Evolutionary conservation across 2,888 invertebrate genomes (phyloP), one percentile per base, ranked within the genome.

Genomic region (Pomacea canaliculata): DNA sequence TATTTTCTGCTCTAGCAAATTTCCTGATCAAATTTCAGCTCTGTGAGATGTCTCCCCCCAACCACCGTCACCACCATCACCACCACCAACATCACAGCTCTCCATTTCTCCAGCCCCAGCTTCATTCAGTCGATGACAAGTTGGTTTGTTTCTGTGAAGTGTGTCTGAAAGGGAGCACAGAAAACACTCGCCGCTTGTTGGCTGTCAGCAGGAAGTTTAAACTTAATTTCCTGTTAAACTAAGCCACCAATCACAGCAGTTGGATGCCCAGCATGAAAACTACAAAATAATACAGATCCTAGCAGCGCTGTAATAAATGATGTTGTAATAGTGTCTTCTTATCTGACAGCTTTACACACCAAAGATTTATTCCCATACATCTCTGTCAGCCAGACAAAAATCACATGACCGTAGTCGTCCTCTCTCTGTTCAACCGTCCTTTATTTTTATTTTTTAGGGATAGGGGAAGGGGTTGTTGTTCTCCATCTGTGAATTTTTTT

Each of bases 1-100:
- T 69, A 67, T 68, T 68, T 68, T 68, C 68, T 19, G 48, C 68
- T 19, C 37, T 37, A 68, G 68, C 68, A 68, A 46, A 68, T 68
- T 68, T 68, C 68, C 68, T 68, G 37, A 27, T 68, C 27, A 46
- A 37, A 46, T 68, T 63, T 63, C 63, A 56, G 51, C 51, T 56
- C 51, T 12, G 8, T 2, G 19, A 23, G 23, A 63, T 19, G 8
- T n/a, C 19, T 2, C n/a, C 19, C 60, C 16, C n/a, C n/a, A n/a
- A n/a, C 60, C 60, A 4, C 66, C 23, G 1, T 10, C 66, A 18
- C 66, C 23, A n/a, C 66, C 66, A 5, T 12, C 66, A n/a, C 66
- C 23, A 23, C 7, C 16, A 9, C 37, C 8, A 63, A 46, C 46
- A 23, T 67, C 67, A 13, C 51, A 10, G 3, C 16, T 56, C 51